Percentiles rank a stretch among this genome's conserved stretches.
Evolutionary conservation across 2,797 vertebrate species (phyloP).

Genomic region (Enteromius fasciolatus): DNA sequence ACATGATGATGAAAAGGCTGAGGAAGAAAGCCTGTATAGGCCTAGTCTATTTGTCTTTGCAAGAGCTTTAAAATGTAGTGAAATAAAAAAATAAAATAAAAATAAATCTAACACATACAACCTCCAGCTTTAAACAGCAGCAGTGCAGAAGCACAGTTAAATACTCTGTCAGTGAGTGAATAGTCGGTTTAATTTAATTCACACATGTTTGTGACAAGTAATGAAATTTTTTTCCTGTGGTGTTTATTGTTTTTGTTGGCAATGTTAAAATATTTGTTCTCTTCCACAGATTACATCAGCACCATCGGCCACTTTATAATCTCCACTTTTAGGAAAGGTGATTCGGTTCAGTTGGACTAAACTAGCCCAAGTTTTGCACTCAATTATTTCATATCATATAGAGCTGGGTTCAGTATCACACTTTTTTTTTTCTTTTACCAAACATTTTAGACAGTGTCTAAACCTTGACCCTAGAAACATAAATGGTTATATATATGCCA

Average conservation of each 20-base stretch:
- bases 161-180: not conserved
- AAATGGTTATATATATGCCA: slow-evolving; percentile 20
- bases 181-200: slow-evolving; percentile 6
- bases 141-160: not conserved
- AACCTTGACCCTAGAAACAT: not conserved
- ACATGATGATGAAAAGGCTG: not conserved
- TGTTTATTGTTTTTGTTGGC: slow-evolving; percentile 14
- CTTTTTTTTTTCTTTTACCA: not conserved
- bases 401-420: not conserved
- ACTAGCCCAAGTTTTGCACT: not conserved
- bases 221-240: not conserved
- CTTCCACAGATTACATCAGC: slow-evolving; percentile 20
- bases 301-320: slow-evolving; percentile 26
- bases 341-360: slow-evolving; percentile 13
- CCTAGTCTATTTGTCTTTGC: not conserved
- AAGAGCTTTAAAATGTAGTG: not conserved
- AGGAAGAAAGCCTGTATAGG: not conserved
- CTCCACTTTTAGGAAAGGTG: slow-evolving; percentile 14
- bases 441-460: slow-evolving; percentile 8
- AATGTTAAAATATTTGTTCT: not conserved
- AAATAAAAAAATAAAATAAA: not conserved
- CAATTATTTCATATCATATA: slow-evolving; percentile 15
- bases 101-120: not conserved
- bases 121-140: not conserved
- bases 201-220: slow-evolving; percentile 16